These are phyloP conservation scores for Nettapus auritus DNA, from an alignment of 2,113 vertebrate species.

Conservation along the genomic window DNA sequence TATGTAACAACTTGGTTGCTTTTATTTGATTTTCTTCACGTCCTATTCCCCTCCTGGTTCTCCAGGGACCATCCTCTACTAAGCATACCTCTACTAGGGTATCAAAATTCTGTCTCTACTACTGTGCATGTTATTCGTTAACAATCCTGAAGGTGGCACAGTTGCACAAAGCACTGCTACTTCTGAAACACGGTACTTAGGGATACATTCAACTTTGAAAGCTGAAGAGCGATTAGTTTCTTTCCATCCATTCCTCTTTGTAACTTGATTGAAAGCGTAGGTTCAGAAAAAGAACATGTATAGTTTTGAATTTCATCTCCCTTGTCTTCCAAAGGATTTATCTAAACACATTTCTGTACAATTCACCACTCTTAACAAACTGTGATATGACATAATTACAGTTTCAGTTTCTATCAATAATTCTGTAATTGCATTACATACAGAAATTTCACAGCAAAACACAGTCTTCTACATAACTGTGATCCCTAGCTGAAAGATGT, in stretches of 20 bases:
- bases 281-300: background rate
- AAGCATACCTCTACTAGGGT: rapidly evolving
- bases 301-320: background rate
- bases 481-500: background rate
- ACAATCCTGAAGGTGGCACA: constrained; percentile 2
- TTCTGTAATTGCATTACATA: background rate
- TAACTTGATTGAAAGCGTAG: background rate
- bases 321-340: background rate
- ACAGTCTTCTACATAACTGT: rapidly evolving
- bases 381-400: background rate
- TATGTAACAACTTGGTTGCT: background rate
- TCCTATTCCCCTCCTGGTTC: background rate
- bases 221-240: background rate
- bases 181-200: background rate
- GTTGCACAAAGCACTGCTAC: background rate
- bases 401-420: background rate
- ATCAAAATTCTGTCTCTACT: rapidly evolving
- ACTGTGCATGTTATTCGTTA: background rate
- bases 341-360: background rate
- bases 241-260: background rate
- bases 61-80: rapidly evolving
- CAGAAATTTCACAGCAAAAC: background rate
- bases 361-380: background rate
- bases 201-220: background rate
- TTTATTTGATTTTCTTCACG: background rate